Percentiles rank a stretch among this genome's conserved stretches.
Conservation (phyloP, 2,888 invertebrate species). For the Stegana nigrithorax region DNA sequence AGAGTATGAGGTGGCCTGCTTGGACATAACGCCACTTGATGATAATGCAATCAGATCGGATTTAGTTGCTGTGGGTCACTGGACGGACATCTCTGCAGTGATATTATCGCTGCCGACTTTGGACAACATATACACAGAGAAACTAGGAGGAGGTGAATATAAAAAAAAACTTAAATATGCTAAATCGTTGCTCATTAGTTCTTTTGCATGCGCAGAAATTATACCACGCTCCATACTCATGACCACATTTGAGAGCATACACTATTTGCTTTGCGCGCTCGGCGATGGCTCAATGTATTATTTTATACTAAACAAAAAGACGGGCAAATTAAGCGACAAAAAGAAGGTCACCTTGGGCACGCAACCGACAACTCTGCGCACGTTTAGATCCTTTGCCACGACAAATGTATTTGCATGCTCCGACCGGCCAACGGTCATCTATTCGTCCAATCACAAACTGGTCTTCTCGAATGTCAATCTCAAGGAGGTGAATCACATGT, state of each 20-base stretch:
- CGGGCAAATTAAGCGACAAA: slow-evolving; percentile 83
- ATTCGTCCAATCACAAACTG: slow-evolving; percentile 98
- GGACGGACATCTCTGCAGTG: slow-evolving; percentile 96
- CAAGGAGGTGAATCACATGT: slow-evolving; percentile 97
- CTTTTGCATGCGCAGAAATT: slow-evolving; percentile 77
- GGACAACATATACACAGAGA: slow-evolving; percentile 85
- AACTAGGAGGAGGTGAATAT: slow-evolving; percentile 81
- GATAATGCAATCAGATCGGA: slow-evolving; percentile 74
- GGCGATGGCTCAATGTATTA: slow-evolving; percentile 99
- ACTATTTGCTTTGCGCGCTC: slow-evolving; percentile 90
- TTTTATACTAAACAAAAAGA: slow-evolving; percentile 83
- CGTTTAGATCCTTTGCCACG: slow-evolving; percentile 89
- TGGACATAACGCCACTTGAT: slow-evolving; percentile 88
- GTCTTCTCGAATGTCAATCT: slow-evolving; percentile 98
- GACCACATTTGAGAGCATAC: slow-evolving; percentile 92
- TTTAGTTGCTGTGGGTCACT: slow-evolving; percentile 91
- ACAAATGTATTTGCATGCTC: slow-evolving; percentile 99
- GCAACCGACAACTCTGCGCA: slow-evolving; percentile 92
- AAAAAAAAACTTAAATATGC: slow-evolving; percentile 11
- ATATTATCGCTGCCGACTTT: slow-evolving; percentile 86
- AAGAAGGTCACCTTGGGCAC: slow-evolving; percentile 98
- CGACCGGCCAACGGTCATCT: slow-evolving; percentile 97
- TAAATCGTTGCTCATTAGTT: neutral
- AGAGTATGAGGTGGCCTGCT: slow-evolving; percentile 95
- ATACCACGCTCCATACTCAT: slow-evolving; percentile 96